phyloP scores from a whole-genome alignment of 2,888 invertebrate genomes.

The Sthenelais limicola region DNA sequence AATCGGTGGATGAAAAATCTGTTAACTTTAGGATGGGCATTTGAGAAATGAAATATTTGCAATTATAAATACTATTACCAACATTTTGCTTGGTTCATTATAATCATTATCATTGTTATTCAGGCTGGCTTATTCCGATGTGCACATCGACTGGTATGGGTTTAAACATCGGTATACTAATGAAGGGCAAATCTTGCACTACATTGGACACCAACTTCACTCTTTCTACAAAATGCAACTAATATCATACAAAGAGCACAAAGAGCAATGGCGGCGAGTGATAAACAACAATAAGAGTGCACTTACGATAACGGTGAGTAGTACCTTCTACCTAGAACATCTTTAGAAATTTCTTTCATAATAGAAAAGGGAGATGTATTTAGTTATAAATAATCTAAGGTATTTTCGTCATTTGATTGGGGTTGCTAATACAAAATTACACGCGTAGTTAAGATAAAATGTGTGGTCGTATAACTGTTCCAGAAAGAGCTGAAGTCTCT shows the following conservation, averaged over 20 bases:
- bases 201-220: constrained; percentile 74
- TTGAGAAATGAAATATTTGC: background rate
- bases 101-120: no score
- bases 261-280: constrained; percentile 68
- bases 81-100: no score
- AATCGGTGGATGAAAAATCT: no score
- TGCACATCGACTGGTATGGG: constrained; percentile 75
- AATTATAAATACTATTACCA: background rate
- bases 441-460: background rate
- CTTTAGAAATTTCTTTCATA: no score
- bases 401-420: background rate
- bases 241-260: constrained; percentile 66
- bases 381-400: background rate
- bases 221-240: constrained; percentile 71
- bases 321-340: background rate
- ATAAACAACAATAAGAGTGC: constrained; percentile 26
- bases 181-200: constrained; percentile 73
- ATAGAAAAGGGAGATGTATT: no score
- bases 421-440: background rate
- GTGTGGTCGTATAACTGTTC: background rate
- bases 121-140: constrained; percentile 67
- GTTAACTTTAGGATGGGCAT: no score
- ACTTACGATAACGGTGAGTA: constrained; percentile 24
- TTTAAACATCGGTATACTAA: constrained; percentile 74
- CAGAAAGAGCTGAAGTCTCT: constrained; percentile 72